These are phyloP conservation scores for Nomia melanderi DNA, from an alignment of 1,140 invertebrate genomes.

Conservation along the genomic window DNA sequence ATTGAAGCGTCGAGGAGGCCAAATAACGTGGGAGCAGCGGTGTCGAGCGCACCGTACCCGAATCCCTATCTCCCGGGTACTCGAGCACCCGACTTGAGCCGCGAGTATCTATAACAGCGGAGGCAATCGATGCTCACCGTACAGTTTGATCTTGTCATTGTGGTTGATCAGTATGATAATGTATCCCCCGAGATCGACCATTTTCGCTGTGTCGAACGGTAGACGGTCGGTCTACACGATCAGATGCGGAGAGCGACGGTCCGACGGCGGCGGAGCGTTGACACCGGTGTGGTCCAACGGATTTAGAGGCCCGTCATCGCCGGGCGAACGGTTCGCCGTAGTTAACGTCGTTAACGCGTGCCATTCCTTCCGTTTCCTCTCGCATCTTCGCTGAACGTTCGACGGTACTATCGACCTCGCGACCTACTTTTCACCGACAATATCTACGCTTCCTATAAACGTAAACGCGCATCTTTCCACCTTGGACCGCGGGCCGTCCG, in stretches of 20 bases:
- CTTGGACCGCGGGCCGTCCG: background rate
- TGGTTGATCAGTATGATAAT: constrained; percentile 97
- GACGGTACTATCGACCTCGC: constrained; percentile 52
- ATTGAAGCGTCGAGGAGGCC: background rate
- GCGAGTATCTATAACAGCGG: constrained; percentile 44
- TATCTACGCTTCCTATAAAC: constrained; percentile 38
- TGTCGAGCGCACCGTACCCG: background rate
- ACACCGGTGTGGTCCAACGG: constrained; percentile 25
- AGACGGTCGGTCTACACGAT: constrained; percentile 46
- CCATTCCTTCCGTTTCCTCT: constrained; percentile 55
- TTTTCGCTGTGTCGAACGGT: constrained; percentile 73
- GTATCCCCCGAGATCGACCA: constrained; percentile 97
- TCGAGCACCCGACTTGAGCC: background rate
- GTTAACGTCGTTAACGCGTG: constrained; percentile 57
- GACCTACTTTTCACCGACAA: constrained; percentile 47
- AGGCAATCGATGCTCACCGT: constrained; percentile 86
- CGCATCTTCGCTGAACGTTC: constrained; percentile 49
- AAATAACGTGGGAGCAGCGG: background rate
- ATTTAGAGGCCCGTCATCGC: constrained; percentile 46
- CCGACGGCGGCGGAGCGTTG: constrained; percentile 36
- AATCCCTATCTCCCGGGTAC: background rate
- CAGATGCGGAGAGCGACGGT: constrained; percentile 16
- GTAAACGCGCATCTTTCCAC: constrained; percentile 23
- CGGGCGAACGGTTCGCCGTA: constrained; percentile 46
- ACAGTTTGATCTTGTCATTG: constrained; percentile 96